Evolutionary conservation across 1,140 invertebrate species (phyloP).

Genomic region (Sminthurides bifidus): DNA sequence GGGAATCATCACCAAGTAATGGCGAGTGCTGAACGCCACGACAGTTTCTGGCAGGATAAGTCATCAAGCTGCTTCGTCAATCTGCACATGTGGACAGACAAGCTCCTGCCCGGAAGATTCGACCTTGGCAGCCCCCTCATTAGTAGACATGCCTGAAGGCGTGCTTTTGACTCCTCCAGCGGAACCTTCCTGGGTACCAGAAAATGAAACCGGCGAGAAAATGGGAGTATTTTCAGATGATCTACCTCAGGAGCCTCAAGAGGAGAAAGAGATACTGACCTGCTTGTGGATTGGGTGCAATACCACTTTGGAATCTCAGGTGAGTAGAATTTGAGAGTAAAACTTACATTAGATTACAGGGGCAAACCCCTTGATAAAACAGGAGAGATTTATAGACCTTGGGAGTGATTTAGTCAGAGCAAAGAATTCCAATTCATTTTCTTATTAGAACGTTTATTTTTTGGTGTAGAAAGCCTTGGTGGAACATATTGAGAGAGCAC

Average conservation of each 20-base stretch:
- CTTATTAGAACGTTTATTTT: not conserved
- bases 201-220: not conserved
- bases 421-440: not conserved
- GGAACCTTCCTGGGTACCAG: not conserved
- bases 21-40: not conserved
- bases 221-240: not conserved
- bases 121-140: not conserved
- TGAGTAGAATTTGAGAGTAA: constrained; percentile 35
- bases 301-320: constrained; percentile 60
- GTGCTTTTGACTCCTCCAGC: not conserved
- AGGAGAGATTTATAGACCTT: not conserved
- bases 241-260: not conserved
- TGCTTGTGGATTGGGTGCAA: constrained; percentile 82
- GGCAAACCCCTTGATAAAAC: not conserved
- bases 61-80: not conserved
- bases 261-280: too few species aligned
- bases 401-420: not conserved
- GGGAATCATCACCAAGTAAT: too few species aligned
- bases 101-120: not conserved
- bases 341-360: not conserved
- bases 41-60: not conserved
- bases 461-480: constrained; percentile 45
- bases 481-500: constrained; percentile 76
- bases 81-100: not conserved
- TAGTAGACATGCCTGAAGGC: not conserved